Conservation (phyloP, 2,888 invertebrate species). For the Brachycybe producta region DNA sequence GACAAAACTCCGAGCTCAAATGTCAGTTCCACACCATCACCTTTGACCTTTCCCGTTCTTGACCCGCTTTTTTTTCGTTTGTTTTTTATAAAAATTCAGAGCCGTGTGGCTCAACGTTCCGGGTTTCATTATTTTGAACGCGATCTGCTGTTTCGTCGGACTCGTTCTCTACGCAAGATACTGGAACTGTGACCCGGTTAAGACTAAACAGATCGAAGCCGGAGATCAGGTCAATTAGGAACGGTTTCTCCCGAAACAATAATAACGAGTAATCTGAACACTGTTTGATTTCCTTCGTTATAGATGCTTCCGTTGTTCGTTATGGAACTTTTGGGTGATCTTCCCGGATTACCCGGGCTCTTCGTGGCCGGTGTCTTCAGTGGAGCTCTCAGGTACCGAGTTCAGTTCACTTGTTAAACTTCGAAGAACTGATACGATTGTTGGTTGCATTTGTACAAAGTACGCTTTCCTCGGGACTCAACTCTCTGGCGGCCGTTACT, state of each 20-base stretch:
- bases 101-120: constrained; percentile 25
- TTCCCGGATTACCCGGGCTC: constrained; percentile 71
- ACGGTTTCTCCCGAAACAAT: background rate
- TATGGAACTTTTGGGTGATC: constrained; percentile 60
- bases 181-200: constrained; percentile 29
- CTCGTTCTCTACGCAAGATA: constrained; percentile 31
- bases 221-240: constrained; percentile 46
- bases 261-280: background rate
- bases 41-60: background rate
- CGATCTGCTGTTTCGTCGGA: constrained; percentile 26
- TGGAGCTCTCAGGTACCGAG: constrained; percentile 72
- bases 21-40: constrained; percentile 6
- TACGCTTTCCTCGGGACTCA: constrained; percentile 88
- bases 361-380: constrained; percentile 94
- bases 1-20: constrained; percentile 27
- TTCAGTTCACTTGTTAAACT: background rate
- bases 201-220: constrained; percentile 30
- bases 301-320: constrained; percentile 81
- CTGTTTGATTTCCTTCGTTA: background rate
- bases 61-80: too few relatives aligned
- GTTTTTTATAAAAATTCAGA: constrained; percentile 18
- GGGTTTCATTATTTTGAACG: constrained; percentile 13
- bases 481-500: constrained; percentile 80
- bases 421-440: background rate
- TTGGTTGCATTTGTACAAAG: constrained; percentile 39